These are phyloP conservation scores for Yponomeuta malinellus DNA, from an alignment of 2,888 invertebrate genomes.

Conservation along the genomic window DNA sequence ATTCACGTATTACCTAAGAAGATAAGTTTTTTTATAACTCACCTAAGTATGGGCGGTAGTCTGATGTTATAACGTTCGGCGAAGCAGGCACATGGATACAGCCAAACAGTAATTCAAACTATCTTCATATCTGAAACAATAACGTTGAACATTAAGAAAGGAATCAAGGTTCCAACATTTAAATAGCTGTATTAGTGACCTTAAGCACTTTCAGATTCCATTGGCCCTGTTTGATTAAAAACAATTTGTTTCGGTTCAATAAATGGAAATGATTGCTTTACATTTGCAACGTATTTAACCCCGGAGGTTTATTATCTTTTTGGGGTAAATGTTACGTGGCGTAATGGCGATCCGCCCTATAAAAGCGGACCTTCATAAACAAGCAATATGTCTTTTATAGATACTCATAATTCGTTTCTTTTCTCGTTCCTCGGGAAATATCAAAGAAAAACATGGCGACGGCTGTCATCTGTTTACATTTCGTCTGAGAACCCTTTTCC, in stretches of 20 bases:
- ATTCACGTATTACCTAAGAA: too few relatives aligned
- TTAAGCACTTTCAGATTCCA: neutral
- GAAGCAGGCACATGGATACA: slow-evolving; percentile 49
- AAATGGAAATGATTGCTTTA: slow-evolving; percentile 13
- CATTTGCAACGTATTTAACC: slow-evolving; percentile 22
- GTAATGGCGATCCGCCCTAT: slow-evolving; percentile 54
- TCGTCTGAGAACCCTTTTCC: neutral
- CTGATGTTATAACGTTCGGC: slow-evolving; percentile 60
- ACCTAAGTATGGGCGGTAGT: slow-evolving; percentile 60
- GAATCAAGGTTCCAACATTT: neutral
- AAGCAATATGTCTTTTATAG: slow-evolving; percentile 63
- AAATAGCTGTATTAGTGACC: neutral
- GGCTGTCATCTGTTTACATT: slow-evolving; percentile 19
- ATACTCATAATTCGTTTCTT: slow-evolving; percentile 51
- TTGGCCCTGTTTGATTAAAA: slow-evolving; percentile 8
- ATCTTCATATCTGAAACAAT: slow-evolving; percentile 52
- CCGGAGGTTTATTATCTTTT: slow-evolving; percentile 49
- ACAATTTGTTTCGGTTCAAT: slow-evolving; percentile 7
- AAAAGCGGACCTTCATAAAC: slow-evolving; percentile 67
- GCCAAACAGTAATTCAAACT: slow-evolving; percentile 26
- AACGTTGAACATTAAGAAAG: slow-evolving; percentile 22
- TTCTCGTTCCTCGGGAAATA: slow-evolving; percentile 39
- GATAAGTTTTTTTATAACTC: slow-evolving; percentile 24
- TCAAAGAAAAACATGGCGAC: slow-evolving; percentile 32
- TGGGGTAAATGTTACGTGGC: slow-evolving; percentile 51